Conservation (phyloP, 2,888 invertebrate genomes). For the Ectemnius lituratus region DNA sequence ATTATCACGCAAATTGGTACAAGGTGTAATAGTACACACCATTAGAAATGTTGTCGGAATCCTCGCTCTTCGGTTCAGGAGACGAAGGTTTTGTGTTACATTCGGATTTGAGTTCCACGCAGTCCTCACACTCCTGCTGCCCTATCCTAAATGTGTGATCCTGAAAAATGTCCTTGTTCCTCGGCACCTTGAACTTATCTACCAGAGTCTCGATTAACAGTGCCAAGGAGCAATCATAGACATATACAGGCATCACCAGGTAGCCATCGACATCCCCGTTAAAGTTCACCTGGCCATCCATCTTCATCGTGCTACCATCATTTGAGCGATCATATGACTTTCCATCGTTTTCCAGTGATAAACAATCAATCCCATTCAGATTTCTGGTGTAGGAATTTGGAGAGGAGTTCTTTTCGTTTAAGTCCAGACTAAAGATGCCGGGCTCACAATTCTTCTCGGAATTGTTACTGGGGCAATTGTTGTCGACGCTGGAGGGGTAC, state of each 20-base stretch:
- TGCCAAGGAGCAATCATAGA: conserved; percentile 84
- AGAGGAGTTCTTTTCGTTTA: conserved; percentile 35
- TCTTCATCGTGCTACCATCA: conserved; percentile 55
- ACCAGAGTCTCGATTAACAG: conserved; percentile 81
- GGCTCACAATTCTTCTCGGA: conserved; percentile 51
- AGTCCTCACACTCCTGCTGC: conserved; percentile 72
- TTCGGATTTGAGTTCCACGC: conserved; percentile 76
- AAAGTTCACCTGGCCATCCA: conserved; percentile 43
- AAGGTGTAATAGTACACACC: conserved; percentile 50
- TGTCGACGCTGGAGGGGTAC: conserved; percentile 47
- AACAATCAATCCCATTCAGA: conserved; percentile 42
- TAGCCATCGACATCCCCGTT: conserved; percentile 56
- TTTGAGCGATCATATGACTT: conserved; percentile 58
- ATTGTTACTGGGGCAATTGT: conserved; percentile 44
- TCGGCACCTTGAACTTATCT: conserved; percentile 72
- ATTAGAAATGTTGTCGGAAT: conserved; percentile 74
- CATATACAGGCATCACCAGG: conserved; percentile 81
- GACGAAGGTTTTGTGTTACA: conserved; percentile 73
- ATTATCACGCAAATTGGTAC: too few species aligned
- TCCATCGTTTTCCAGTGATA: conserved; percentile 47
- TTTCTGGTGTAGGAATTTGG: conserved; percentile 37
- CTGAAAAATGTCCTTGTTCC: conserved; percentile 79
- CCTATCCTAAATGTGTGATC: conserved; percentile 79
- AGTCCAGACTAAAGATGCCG: conserved; percentile 43
- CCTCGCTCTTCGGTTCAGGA: conserved; percentile 79